Percentiles rank a stretch among this genome's conserved stretches.
Conservation (phyloP, 2,888 invertebrate species). For the Prosapia bicincta region DNA sequence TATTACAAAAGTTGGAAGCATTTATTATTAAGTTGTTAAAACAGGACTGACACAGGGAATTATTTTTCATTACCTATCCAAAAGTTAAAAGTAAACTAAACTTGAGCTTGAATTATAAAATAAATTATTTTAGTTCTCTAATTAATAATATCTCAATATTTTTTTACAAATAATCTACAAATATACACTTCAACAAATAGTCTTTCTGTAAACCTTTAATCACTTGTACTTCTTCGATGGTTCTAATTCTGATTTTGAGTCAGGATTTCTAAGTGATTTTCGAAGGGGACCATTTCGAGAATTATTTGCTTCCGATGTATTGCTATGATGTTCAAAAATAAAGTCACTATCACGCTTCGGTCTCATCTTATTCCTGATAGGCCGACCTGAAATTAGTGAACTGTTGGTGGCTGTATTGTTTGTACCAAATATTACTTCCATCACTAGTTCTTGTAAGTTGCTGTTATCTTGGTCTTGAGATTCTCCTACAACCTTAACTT, state of each 20-base stretch:
- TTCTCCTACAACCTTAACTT: neutral
- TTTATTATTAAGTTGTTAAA: too few relatives aligned
- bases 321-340: conserved; percentile 10
- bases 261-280: neutral
- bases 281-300: neutral
- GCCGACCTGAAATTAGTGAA: neutral
- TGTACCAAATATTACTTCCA: conserved; percentile 20
- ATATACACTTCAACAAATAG: neutral
- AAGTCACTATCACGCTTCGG: conserved; percentile 22
- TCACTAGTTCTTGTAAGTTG: neutral
- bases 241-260: neutral
- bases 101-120: neutral
- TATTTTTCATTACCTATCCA: neutral
- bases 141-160: too few relatives aligned
- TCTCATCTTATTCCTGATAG: conserved; percentile 12
- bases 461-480: conserved; percentile 1
- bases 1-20: too few relatives aligned
- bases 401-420: neutral
- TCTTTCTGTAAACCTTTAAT: too few relatives aligned
- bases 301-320: neutral
- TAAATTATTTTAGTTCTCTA: too few relatives aligned
- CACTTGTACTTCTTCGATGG: neutral
- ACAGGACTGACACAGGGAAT: too few relatives aligned
- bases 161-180: neutral
- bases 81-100: neutral